Evolutionary conservation across 1,140 invertebrate genomes (phyloP).

Genomic region (Tetragonula clypearis): DNA sequence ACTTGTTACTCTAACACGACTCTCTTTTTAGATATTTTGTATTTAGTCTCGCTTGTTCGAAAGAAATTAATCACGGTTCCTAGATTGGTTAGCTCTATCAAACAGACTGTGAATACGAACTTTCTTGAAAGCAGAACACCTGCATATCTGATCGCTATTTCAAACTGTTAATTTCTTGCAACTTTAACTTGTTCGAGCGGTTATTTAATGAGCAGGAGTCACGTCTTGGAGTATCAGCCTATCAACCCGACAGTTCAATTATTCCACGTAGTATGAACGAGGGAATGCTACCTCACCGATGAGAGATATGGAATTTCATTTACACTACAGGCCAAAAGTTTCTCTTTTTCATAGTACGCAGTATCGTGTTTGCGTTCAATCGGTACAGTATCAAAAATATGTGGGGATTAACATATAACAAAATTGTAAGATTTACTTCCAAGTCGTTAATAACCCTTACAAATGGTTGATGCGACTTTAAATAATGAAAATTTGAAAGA

Average conservation of each 20-base stretch:
- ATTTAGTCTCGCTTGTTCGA: neutral
- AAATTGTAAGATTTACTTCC: no score
- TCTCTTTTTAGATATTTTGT: neutral
- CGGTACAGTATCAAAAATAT: no score
- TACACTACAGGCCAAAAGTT: no score
- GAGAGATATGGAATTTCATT: neutral
- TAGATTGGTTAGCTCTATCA: neutral
- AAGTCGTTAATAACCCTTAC: no score
- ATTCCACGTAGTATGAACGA: neutral
- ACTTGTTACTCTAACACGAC: no score
- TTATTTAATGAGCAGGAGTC: neutral
- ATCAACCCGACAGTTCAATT: constrained; percentile 1
- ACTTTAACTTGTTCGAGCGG: neutral
- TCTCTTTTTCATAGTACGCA: no score
- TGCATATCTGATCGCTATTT: neutral
- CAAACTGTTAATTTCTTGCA: neutral
- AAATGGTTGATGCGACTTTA: no score
- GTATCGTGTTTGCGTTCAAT: no score
- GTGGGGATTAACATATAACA: no score
- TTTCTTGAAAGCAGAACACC: neutral
- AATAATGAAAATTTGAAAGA: no score
- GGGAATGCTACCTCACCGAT: no score
- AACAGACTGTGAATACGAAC: neutral
- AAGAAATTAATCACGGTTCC: neutral
- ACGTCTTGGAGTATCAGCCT: neutral